These are phyloP conservation scores for Polyommatus iphigenia DNA, from an alignment of 2,888 invertebrate species.

Conservation along the genomic window DNA sequence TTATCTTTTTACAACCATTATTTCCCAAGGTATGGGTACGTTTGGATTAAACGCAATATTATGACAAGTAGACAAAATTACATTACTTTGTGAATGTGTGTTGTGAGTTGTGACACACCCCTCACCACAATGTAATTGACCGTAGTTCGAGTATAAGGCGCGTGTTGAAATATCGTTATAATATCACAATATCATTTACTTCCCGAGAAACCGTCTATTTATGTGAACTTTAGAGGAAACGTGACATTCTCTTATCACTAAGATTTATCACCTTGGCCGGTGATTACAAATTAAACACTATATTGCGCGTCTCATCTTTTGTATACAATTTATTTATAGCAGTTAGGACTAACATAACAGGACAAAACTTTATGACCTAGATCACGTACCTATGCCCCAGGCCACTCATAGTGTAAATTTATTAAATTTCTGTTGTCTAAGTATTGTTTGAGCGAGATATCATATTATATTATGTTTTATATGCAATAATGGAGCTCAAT, in stretches of 20 bases:
- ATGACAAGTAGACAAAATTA: no score
- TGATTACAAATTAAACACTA: neutral
- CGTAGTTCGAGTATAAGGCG: no score
- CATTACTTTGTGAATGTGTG: no score
- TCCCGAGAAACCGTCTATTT: neutral
- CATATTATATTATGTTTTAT: no score
- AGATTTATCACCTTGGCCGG: conserved; percentile 2
- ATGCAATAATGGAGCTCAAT: no score
- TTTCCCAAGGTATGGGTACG: neutral
- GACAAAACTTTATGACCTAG: neutral
- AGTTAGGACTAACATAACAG: neutral
- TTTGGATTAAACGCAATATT: no score
- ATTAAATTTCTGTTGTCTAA: no score
- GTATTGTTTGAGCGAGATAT: no score
- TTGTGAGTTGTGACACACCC: neutral
- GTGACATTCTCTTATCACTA: conserved; percentile 2
- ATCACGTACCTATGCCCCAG: neutral
- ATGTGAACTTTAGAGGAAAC: neutral
- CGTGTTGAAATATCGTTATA: neutral
- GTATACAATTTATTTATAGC: neutral
- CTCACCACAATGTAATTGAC: neutral
- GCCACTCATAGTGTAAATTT: no score
- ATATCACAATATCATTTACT: neutral
- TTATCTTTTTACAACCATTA: neutral
- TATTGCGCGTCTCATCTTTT: neutral